Conservation (phyloP, 2,797 vertebrate genomes). For the Halcyon leucocephala region DNA sequence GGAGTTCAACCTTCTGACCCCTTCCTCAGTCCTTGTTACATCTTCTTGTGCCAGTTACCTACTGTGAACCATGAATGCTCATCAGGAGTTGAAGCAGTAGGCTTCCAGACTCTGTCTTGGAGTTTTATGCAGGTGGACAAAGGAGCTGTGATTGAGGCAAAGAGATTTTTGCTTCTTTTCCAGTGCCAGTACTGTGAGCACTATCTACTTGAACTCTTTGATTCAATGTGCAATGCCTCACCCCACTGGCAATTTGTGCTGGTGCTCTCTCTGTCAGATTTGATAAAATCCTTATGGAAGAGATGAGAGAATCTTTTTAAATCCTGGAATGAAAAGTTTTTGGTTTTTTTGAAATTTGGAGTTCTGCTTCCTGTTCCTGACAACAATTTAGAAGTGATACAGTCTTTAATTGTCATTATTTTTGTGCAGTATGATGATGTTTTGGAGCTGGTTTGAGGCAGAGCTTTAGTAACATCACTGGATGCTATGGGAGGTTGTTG, state of each 20-base stretch:
- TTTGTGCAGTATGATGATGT: background rate
- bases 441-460: background rate
- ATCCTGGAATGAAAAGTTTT: background rate
- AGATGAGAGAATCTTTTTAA: background rate
- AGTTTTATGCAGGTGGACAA: constrained; percentile 59
- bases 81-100: constrained; percentile 33
- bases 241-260: background rate
- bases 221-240: constrained; percentile 7
- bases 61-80: constrained; percentile 38
- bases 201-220: constrained; percentile 21
- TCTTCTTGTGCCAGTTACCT: constrained; percentile 28
- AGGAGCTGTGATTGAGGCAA: constrained; percentile 54
- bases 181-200: background rate
- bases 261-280: background rate
- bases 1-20: constrained; percentile 1
- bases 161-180: constrained; percentile 14
- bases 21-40: background rate
- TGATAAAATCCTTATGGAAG: background rate
- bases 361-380: background rate
- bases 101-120: constrained; percentile 2
- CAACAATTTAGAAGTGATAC: background rate
- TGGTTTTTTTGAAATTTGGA: background rate
- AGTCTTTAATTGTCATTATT: background rate
- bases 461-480: background rate
- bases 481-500: background rate